Evolutionary conservation across 2,113 vertebrate species (phyloP).

Genomic region (Mesitornis unicolor): DNA sequence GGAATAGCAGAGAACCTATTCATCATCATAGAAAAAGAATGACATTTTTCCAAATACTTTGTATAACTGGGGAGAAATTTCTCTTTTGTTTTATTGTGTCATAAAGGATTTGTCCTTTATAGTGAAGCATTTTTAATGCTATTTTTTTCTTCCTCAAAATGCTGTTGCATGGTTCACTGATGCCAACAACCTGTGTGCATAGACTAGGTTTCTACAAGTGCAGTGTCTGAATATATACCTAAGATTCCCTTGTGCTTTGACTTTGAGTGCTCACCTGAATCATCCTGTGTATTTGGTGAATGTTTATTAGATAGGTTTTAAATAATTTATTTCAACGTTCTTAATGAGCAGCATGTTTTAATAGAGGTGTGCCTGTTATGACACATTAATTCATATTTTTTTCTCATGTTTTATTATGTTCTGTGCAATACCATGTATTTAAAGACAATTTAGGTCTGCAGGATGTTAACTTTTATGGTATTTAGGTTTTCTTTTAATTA

Average conservation of each 20-base stretch:
- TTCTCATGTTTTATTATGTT: background rate
- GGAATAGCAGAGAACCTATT: background rate
- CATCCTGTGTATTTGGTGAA: background rate
- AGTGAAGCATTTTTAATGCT: background rate
- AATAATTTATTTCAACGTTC: background rate
- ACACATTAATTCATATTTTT: background rate
- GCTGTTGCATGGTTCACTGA: background rate
- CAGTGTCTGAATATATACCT: background rate
- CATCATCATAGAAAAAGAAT: constrained; percentile 19
- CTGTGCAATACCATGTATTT: background rate
- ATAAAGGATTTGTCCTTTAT: background rate
- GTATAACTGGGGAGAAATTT: constrained; percentile 15
- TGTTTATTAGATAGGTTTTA: background rate
- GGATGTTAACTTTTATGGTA: background rate
- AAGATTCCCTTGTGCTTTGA: background rate
- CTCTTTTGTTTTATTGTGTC: constrained; percentile 11
- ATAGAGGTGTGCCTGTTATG: background rate
- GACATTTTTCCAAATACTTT: constrained; percentile 27
- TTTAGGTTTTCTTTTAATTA: background rate
- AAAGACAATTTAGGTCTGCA: background rate
- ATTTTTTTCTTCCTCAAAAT: background rate
- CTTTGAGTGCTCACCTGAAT: background rate
- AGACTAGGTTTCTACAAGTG: background rate
- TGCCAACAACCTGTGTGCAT: background rate
- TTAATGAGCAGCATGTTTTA: background rate